Evolutionary conservation across 2,797 vertebrate species (phyloP).

Genomic region (Monodelphis domestica): DNA sequence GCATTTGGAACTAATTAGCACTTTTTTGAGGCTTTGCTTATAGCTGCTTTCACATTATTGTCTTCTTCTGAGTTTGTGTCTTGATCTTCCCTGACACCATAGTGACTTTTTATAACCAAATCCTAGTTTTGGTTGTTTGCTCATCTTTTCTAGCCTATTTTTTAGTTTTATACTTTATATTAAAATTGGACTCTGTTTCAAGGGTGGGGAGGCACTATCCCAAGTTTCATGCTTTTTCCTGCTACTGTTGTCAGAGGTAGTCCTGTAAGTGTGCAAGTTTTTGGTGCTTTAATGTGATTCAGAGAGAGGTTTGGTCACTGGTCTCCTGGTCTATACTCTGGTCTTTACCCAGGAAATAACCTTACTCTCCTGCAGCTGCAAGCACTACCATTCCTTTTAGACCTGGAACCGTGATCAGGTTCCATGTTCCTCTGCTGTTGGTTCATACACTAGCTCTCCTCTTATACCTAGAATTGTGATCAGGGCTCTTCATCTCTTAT

Average conservation of each 20-base stretch:
- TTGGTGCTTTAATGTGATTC: background rate
- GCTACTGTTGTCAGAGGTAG: background rate
- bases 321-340: background rate
- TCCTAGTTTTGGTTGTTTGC: background rate
- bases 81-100: too few species aligned
- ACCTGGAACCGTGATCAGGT: too few species aligned
- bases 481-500: background rate
- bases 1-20: background rate
- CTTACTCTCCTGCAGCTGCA: background rate
- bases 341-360: background rate
- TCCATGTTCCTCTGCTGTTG: too few species aligned
- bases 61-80: background rate
- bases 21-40: background rate
- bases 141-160: background rate
- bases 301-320: background rate
- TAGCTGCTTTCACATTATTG: background rate
- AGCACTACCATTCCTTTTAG: background rate
- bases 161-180: background rate
- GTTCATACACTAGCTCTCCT: too few species aligned
- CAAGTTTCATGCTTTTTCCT: background rate
- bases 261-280: background rate
- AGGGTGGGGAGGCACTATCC: background rate
- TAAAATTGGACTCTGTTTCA: background rate
- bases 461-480: background rate
- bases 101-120: background rate